Conservation (phyloP, 2,797 vertebrate species). For the Ctenochaetus hawaiiensis region DNA sequence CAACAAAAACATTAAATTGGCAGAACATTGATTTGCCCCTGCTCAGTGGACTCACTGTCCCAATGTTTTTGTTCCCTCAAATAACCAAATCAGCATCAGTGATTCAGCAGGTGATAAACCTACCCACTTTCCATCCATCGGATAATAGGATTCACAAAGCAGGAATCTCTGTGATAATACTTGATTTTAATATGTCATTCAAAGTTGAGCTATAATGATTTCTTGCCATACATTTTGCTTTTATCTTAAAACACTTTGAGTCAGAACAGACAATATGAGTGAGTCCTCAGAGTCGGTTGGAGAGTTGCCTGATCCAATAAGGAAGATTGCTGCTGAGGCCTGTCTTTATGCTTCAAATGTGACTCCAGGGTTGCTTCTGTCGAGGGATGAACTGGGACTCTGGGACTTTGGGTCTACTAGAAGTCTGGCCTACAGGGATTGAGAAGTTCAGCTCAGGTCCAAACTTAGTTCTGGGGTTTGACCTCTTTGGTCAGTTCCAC, state of each 20-base stretch:
- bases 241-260: slow-evolving; percentile 71
- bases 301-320: slow-evolving; percentile 58
- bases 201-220: slow-evolving; percentile 15
- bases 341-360: slow-evolving; percentile 45
- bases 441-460: slow-evolving; percentile 18
- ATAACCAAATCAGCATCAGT: slow-evolving; percentile 16
- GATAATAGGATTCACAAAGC: not conserved
- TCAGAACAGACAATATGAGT: slow-evolving; percentile 57
- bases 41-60: not conserved
- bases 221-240: slow-evolving; percentile 8
- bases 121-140: not conserved
- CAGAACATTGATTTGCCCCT: not conserved
- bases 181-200: slow-evolving; percentile 22
- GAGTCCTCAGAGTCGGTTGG: slow-evolving; percentile 78
- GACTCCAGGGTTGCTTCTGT: slow-evolving; percentile 26
- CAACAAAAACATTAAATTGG: slow-evolving; percentile 8
- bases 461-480: slow-evolving; percentile 13
- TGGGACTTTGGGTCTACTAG: slow-evolving; percentile 28
- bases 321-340: slow-evolving; percentile 38
- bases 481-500: slow-evolving; percentile 7
- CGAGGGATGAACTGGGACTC: slow-evolving; percentile 31
- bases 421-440: slow-evolving; percentile 28
- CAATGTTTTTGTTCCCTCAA: not conserved
- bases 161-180: slow-evolving; percentile 3
- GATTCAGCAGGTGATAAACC: slow-evolving; percentile 4